Evolutionary conservation across 2,888 invertebrate genomes (phyloP), one percentile per base, ranked within the genome.

Genomic region (Dicyrtomina minuta): DNA sequence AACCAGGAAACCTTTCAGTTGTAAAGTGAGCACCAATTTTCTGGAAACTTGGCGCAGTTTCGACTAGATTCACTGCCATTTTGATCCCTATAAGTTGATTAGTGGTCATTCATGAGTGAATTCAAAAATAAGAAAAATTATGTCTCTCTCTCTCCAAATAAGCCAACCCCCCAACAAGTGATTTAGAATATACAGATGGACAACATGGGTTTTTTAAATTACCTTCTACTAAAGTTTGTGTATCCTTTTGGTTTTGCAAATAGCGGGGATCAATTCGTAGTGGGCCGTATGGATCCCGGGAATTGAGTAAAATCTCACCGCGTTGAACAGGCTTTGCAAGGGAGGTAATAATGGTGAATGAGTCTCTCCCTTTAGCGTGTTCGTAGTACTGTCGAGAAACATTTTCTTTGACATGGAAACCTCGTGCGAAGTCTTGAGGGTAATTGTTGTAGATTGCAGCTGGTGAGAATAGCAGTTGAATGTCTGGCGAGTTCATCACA

Each of bases 221-320:
- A 72, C 77, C 75, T 70, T 76, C 75, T 2, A 77, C 62, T 4
- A 75, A 24, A 17, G 72, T 70, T 4, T 68, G 13, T 0, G 74
- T 12, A 39, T 77, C 77, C n/a, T 73, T 56, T 2, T 72, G 66
- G 70, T 75, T 65, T 15, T 76, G 70, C 1, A 77, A 68, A 55
- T 77, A 77, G 43, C 76, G 76, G 12, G 77, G 77, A 58, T 77
- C 75, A 56, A 77, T 73, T 2, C 72, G 6, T 2, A 62, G 70
- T 24, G 26, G 53, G 15, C 71, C 61, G 68, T 71, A 15, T 53
- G 61, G 71, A 66, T 75, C 71, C 5, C 43, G 53, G 15, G 71
- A 66, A 20, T 60, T 20, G 3, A 75, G 62, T 12, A 44, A 5
- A 64, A 76, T 72, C 61, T 72, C 65, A 26, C 77, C 74, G n/a